These are phyloP conservation scores for Monochamus saltuarius DNA, from an alignment of 1,140 invertebrate species.

Conservation along the genomic window DNA sequence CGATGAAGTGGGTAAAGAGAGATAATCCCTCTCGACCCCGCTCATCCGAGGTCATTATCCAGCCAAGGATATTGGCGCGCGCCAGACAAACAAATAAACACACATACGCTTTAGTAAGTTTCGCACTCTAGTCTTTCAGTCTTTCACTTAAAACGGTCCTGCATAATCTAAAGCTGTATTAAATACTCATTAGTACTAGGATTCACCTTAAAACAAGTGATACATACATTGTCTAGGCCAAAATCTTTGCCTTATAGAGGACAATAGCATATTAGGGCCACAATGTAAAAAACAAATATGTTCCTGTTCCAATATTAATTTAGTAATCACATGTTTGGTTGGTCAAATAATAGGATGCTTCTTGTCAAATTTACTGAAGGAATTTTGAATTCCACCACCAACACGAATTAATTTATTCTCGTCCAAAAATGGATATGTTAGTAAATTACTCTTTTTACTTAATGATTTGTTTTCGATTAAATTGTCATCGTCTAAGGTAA, in stretches of 20 bases:
- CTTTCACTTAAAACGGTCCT: too few relatives aligned
- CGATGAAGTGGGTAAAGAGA: too few relatives aligned
- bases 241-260: slow-evolving; percentile 12
- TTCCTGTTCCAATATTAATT: slow-evolving; percentile 22
- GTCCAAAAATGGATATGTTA: slow-evolving; percentile 33
- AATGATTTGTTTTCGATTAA: slow-evolving; percentile 13
- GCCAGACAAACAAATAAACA: too few relatives aligned
- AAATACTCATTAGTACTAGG: slow-evolving; percentile 3
- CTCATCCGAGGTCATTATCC: too few relatives aligned
- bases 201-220: slow-evolving; percentile 16
- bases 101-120: too few relatives aligned
- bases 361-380: slow-evolving; percentile 16
- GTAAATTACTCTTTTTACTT: slow-evolving; percentile 15
- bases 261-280: slow-evolving; percentile 13
- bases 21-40: too few relatives aligned
- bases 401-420: slow-evolving; percentile 35
- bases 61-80: too few relatives aligned
- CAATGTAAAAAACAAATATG: slow-evolving; percentile 27
- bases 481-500: slow-evolving; percentile 16
- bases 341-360: slow-evolving; percentile 34
- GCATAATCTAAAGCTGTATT: too few relatives aligned
- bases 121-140: too few relatives aligned
- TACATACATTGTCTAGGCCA: slow-evolving; percentile 26
- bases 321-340: slow-evolving; percentile 22
- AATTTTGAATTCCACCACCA: slow-evolving; percentile 38